Evolutionary conservation across 2,113 vertebrate genomes (phyloP), one percentile per base, ranked within the genome.

Genomic region (Platichthys flesus): DNA sequence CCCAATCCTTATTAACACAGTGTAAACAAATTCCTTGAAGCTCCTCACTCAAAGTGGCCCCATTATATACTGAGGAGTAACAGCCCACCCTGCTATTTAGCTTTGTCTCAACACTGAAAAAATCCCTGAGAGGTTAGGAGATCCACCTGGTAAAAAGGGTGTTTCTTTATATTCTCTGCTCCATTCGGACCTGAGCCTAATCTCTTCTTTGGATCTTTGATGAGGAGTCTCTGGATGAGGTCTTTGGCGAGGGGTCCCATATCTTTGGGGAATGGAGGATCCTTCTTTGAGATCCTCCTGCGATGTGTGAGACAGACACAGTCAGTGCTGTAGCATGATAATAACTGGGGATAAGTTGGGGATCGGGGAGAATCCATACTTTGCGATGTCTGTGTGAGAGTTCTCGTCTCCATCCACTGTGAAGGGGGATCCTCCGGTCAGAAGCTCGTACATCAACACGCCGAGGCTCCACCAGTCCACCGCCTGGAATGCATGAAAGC

Each of bases 391-490:
- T 59, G 97, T 95, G 92, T 99, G 98, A 2, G 97, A 97, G 93
- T 99, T 99, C 90, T 97, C 96, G 76, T 98, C 94, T 76, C 98
- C 98, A 40, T 99, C 98, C 0, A 99, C 97, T 64, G 98, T 99
- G 91, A 99, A 99, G 67, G 98, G 98, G 9, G 98, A 99, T 2
- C 97, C 98, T 83, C 98, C 98, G 5, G 97, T 99, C 89, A 99
- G 78, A 54, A 99, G 94, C 83, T 99, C 98, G 70, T 99, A 99
- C 96, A 98, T 98, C 70, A 99, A 90, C 71, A 99, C 98, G 35
- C 98, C 98, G 57, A 99, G 93, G 89, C 98, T 99, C 98, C 98
- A 99, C 98, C 98, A 99, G 92, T 99, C 98, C 90, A 99, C 98
- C 37, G 97, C 97, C 98, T 99, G 88, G 23, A 90, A 80, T 1